Evolutionary conservation across 2,113 vertebrate genomes (phyloP).

Genomic region (Anas platyrhynchos): DNA sequence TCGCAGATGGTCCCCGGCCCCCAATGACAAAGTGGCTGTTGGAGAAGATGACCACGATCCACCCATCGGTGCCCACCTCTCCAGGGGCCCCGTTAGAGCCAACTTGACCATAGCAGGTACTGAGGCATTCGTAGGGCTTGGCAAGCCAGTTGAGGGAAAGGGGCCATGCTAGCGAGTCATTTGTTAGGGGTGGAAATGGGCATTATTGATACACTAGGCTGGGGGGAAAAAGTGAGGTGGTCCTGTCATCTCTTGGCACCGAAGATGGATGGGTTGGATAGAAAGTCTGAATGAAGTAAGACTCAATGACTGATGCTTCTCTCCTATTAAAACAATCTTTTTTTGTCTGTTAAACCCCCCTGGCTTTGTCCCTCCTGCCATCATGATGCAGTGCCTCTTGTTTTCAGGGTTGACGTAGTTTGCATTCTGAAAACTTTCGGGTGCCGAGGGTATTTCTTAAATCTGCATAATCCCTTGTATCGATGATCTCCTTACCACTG

Average conservation of each 20-base stretch:
- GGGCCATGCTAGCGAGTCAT: conserved; percentile 40
- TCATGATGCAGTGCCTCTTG: conserved; percentile 98
- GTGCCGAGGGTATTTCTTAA: conserved; percentile 73
- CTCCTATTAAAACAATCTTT: conserved; percentile 87
- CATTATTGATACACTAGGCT: conserved; percentile 47
- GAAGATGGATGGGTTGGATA: conserved; percentile 94
- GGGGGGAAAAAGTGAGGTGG: conserved; percentile 63
- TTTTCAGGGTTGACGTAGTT: conserved; percentile 79
- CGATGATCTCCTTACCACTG: conserved; percentile 71
- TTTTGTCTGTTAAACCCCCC: conserved; percentile 86
- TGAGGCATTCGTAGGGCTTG: conserved; percentile 34
- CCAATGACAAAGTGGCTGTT: conserved; percentile 63
- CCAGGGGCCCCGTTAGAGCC: background rate
- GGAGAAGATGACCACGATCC: conserved; percentile 44
- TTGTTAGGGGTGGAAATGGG: conserved; percentile 72
- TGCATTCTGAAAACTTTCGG: conserved; percentile 79
- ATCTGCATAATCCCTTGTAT: conserved; percentile 78
- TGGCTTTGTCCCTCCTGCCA: conserved; percentile 97
- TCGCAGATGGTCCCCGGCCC: conserved; percentile 11
- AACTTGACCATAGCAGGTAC: conserved; percentile 15
- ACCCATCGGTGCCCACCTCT: conserved; percentile 37
- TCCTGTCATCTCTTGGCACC: conserved; percentile 89
- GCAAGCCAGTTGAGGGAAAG: conserved; percentile 49
- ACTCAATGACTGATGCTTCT: conserved; percentile 96
- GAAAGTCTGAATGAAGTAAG: conserved; percentile 95